Conservation (phyloP, 2,888 invertebrate species). For the Caenorhabditis japonica region DNA sequence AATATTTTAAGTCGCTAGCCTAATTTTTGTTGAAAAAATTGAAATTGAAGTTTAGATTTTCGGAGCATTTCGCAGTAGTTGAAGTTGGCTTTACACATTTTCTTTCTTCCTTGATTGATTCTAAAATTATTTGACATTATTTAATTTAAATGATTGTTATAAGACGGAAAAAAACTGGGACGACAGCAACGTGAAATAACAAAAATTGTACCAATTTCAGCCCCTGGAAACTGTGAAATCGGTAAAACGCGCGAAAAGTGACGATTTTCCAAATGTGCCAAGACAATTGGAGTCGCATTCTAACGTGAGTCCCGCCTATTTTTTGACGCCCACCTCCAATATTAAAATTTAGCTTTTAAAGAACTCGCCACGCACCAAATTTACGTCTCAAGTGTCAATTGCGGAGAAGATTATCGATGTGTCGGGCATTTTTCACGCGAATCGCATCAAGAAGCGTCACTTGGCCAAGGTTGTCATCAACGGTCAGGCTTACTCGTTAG, state of each 20-base stretch:
- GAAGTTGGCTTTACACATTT: too few species aligned
- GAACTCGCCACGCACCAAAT: slow-evolving; percentile 21
- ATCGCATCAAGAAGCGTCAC: not conserved
- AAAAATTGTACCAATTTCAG: slow-evolving; percentile 6
- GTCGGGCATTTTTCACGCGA: slow-evolving; percentile 21
- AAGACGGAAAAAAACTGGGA: not conserved
- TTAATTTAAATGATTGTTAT: too few species aligned
- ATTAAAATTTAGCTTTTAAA: not conserved
- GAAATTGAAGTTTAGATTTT: too few species aligned
- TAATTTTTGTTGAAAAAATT: too few species aligned
- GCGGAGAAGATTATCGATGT: slow-evolving; percentile 7
- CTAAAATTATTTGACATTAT: too few species aligned
- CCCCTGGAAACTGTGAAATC: not conserved
- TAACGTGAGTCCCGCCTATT: slow-evolving; percentile 1
- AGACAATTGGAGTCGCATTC: slow-evolving; percentile 18
- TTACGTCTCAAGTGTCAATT: slow-evolving; percentile 10
- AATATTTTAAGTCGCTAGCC: too few species aligned
- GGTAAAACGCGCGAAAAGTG: not conserved
- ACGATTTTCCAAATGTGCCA: slow-evolving; percentile 35
- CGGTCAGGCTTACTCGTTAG: slow-evolving; percentile 19
- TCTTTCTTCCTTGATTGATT: too few species aligned
- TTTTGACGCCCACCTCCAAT: too few species aligned
- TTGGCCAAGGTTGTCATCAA: slow-evolving; percentile 25
- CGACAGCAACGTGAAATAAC: slow-evolving; percentile 3
- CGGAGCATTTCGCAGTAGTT: too few species aligned